A percentile compares a stretch with the other conserved stretches of the same genome.
Evolutionary conservation across 1,140 invertebrate genomes (phyloP).

Genomic region (Akabosia matsudoensis): DNA sequence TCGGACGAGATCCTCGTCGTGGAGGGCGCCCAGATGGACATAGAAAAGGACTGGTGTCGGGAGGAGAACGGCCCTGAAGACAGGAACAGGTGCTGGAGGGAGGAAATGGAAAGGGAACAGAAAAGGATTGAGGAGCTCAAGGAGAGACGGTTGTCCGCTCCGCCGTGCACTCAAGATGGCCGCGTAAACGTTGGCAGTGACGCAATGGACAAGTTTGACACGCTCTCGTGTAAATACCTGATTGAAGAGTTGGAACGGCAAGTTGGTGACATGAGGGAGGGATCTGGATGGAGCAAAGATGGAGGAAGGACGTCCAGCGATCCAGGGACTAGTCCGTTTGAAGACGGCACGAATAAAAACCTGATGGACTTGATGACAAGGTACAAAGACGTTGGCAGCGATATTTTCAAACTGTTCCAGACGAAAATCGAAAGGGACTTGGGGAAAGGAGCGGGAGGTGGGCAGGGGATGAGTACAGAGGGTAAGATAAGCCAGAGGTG

Average conservation of each 20-base stretch:
- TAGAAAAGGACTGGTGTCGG: neutral
- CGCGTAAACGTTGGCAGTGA: neutral
- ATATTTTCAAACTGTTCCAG: conserved; percentile 14
- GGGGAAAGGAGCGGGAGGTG: no score
- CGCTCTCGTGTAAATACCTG: no score
- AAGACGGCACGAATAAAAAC: neutral
- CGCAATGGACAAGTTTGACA: neutral
- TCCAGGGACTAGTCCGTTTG: neutral
- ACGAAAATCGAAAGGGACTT: neutral
- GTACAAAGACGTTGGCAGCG: conserved; percentile 7
- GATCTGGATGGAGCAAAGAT: neutral
- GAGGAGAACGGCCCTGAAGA: no score
- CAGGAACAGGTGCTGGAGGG: neutral
- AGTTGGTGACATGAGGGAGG: neutral
- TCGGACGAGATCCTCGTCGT: neutral
- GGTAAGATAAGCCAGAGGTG: neutral
- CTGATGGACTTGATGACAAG: neutral
- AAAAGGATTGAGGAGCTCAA: neutral
- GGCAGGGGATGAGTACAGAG: neutral
- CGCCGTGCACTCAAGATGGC: neutral
- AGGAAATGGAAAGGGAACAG: neutral
- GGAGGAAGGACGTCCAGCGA: neutral
- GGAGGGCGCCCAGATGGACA: neutral
- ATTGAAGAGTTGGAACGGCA: neutral
- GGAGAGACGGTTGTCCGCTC: neutral